These are phyloP conservation scores for Aramus guarauna DNA, from an alignment of 2,113 vertebrate species.

Conservation along the genomic window DNA sequence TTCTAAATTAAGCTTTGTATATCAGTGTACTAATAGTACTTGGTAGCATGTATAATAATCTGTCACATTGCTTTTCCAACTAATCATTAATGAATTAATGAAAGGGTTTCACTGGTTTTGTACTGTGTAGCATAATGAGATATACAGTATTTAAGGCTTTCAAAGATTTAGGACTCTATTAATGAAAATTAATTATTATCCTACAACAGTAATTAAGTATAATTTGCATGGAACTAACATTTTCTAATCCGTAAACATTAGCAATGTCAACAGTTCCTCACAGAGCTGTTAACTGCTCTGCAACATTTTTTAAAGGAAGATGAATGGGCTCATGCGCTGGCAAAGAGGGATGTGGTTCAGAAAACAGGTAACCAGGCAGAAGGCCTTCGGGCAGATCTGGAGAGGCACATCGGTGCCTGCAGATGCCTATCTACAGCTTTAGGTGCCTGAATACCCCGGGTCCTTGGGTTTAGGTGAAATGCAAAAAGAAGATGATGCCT, in stretches of 20 bases:
- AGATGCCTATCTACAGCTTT: background rate
- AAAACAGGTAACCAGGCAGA: background rate
- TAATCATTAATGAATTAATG: slow-evolving; percentile 64
- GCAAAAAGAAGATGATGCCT: background rate
- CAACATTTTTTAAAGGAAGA: background rate
- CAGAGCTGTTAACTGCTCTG: slow-evolving; percentile 1
- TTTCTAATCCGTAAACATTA: slow-evolving; percentile 66
- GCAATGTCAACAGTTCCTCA: slow-evolving; percentile 54
- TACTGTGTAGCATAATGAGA: slow-evolving; percentile 59
- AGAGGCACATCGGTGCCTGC: background rate
- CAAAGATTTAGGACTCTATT: slow-evolving; percentile 63
- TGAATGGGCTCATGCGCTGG: background rate
- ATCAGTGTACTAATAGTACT: slow-evolving; percentile 50
- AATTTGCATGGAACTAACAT: slow-evolving; percentile 58
- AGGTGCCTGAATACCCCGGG: background rate
- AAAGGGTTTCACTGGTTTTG: slow-evolving; percentile 57
- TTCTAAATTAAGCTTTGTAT: slow-evolving; percentile 64
- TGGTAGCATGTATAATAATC: slow-evolving; percentile 57
- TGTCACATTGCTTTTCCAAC: slow-evolving; percentile 58
- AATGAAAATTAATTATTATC: slow-evolving; percentile 72
- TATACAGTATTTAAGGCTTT: slow-evolving; percentile 65
- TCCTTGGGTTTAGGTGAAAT: background rate
- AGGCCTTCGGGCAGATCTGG: background rate
- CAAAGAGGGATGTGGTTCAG: background rate
- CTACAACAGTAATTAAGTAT: slow-evolving; percentile 63